Base-by-base conservation (phyloP, 2,797 vertebrate genomes). In the Danionella dracula region DNA sequence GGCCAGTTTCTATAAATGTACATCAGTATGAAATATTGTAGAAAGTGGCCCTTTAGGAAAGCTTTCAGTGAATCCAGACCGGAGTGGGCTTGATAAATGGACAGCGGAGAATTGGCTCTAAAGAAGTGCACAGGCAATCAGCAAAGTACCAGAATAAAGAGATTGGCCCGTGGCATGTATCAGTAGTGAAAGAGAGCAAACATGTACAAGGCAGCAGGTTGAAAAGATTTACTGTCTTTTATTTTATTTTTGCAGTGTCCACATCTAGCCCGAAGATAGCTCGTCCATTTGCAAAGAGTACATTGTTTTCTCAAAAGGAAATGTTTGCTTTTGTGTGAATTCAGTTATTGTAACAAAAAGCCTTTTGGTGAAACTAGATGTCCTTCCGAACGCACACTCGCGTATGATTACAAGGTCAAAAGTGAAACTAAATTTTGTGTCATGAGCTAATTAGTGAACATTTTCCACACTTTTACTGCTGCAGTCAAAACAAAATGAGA, bases 121-220 rank as follows among this genome's bases (percentile, higher is more conserved):
- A 59, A 56, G 49, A 63, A 74, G 32, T 57, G 45, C 53, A 64
- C 13, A 9, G 17, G 65, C 75, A 77, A 74, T 77, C 72, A 74
- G 75, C 37, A 72, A 72, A 77, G 72, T 75, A 77, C 57, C 70
- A 67, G 58, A 55, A 70, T 70, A 72, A 74, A 72, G 48, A 68
- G 66, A 66, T 70, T 75, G 62, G 62, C 53, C 62, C 23, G 48
- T 35, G 71, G 63, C 61, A 54, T n/a, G 35, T 44, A 70, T 34
- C n/a, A 56, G 13, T 21, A 63, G 10, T 57, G 40, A 35, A 60
- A 55, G 50, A 46, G 35, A 27, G 49, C 37, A 72, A 61, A 68
- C 55, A 70, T 48, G 45, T 20, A 56, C 10, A 38, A 50, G 21
- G 41, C 65, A 44, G 41, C 31, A 55, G 37, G 11, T 42, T 57